These are phyloP conservation scores for Loriculus beryllinus DNA, from an alignment of 2,797 vertebrate genomes.

Conservation along the genomic window DNA sequence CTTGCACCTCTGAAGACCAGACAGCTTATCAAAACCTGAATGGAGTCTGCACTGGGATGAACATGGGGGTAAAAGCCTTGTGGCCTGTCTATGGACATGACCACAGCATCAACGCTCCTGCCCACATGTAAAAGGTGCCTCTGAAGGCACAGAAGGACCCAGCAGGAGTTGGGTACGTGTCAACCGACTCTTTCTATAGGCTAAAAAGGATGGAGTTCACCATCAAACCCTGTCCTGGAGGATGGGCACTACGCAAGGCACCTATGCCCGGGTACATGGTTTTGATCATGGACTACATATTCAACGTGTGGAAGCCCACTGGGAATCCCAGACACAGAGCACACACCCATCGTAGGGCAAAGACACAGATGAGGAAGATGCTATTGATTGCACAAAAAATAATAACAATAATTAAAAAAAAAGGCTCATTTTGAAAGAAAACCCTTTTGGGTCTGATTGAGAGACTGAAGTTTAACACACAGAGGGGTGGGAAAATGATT, in stretches of 20 bases:
- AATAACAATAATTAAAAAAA: not conserved
- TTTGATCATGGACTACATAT: slow-evolving; percentile 41
- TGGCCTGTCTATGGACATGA: accelerated
- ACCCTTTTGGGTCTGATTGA: not conserved
- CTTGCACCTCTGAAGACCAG: accelerated
- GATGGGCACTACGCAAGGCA: accelerated
- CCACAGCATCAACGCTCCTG: not conserved
- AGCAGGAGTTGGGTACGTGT: accelerated
- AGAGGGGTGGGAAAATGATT: not conserved
- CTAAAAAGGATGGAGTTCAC: not conserved
- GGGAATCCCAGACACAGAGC: not conserved
- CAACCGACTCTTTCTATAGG: accelerated
- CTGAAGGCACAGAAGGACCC: not conserved
- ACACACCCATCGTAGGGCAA: not conserved
- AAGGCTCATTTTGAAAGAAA: not conserved
- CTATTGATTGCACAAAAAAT: not conserved
- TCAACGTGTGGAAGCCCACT: not conserved
- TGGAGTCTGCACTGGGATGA: accelerated
- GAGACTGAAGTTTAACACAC: not conserved
- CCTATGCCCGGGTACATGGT: not conserved
- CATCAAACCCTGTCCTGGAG: accelerated
- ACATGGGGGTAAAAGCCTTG: not conserved
- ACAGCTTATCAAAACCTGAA: too few relatives aligned
- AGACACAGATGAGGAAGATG: not conserved
- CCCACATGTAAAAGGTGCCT: not conserved